Conservation (phyloP, 2,797 vertebrate genomes). For the Rhyacichthys aspro region DNA sequence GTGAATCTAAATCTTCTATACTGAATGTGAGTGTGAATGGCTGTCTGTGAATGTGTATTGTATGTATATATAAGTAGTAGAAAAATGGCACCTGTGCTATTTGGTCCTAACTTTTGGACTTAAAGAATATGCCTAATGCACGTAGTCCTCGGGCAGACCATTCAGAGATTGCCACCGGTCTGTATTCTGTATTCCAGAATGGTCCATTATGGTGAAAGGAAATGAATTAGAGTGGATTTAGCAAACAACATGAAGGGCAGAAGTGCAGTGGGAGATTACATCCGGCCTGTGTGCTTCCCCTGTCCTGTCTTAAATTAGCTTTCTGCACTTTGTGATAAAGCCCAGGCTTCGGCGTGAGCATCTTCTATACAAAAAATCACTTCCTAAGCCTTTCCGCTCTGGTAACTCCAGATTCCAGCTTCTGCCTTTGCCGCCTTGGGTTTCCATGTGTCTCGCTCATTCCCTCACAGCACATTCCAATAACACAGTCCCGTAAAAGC, state of each 20-base stretch:
- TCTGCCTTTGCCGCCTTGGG: background rate
- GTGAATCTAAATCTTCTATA: no score
- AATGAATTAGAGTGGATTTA: slow-evolving; percentile 9
- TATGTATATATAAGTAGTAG: no score
- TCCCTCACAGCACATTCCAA: slow-evolving; percentile 11
- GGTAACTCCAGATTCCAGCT: background rate
- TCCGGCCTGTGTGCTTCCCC: background rate
- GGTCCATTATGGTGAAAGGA: background rate
- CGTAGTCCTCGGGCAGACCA: background rate
- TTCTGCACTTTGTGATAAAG: background rate
- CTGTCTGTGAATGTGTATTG: no score
- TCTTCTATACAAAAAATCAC: background rate
- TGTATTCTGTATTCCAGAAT: background rate
- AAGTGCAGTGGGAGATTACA: background rate
- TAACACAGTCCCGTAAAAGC: slow-evolving; percentile 21
- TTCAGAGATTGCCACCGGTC: background rate
- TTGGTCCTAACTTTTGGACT: no score
- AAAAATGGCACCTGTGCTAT: no score
- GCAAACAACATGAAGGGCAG: background rate
- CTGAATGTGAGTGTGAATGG: no score
- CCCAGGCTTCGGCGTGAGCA: background rate
- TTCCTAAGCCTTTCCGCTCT: slow-evolving; percentile 5
- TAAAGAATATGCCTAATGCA: no score
- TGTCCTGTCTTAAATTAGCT: background rate
- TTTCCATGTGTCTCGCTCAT: background rate